Conservation (phyloP, 2,113 vertebrate species). For the Erythrocebus patas region DNA sequence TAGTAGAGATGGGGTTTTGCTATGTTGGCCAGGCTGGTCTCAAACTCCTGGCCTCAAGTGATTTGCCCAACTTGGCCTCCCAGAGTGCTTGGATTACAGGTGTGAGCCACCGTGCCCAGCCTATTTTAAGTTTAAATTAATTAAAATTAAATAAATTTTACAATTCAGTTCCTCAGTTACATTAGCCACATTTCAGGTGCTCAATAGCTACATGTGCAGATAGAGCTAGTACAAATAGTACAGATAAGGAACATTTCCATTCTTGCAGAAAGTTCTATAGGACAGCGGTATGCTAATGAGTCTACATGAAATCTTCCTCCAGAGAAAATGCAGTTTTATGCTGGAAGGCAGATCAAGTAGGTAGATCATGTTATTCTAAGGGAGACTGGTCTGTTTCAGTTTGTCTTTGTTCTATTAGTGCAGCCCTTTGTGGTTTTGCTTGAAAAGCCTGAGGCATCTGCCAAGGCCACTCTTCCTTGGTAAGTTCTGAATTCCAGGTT, state of each 20-base stretch:
- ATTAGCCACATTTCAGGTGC: neutral
- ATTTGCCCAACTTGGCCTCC: too few relatives aligned
- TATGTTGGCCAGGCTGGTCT: too few relatives aligned
- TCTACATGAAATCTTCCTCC: neutral
- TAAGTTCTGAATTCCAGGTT: constrained; percentile 3
- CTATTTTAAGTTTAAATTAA: neutral
- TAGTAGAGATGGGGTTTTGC: too few relatives aligned
- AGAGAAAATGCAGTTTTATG: neutral
- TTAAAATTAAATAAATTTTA: neutral
- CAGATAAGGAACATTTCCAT: neutral
- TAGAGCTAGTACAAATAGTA: neutral
- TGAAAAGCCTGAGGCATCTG: neutral
- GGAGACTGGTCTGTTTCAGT: neutral
- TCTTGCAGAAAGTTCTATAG: neutral
- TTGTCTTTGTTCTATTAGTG: neutral
- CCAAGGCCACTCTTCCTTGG: neutral
- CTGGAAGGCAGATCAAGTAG: neutral
- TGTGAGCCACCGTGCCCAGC: too few relatives aligned
- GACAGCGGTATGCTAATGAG: neutral
- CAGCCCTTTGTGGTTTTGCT: neutral
- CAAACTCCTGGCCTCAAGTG: too few relatives aligned
- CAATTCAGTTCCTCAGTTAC: neutral
- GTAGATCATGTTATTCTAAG: neutral
- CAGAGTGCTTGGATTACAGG: too few relatives aligned
- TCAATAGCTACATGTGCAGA: neutral